Evolutionary conservation across 2,113 vertebrate species (phyloP), one percentile per base, ranked within the genome.

Genomic region (Rhineura floridana): DNA sequence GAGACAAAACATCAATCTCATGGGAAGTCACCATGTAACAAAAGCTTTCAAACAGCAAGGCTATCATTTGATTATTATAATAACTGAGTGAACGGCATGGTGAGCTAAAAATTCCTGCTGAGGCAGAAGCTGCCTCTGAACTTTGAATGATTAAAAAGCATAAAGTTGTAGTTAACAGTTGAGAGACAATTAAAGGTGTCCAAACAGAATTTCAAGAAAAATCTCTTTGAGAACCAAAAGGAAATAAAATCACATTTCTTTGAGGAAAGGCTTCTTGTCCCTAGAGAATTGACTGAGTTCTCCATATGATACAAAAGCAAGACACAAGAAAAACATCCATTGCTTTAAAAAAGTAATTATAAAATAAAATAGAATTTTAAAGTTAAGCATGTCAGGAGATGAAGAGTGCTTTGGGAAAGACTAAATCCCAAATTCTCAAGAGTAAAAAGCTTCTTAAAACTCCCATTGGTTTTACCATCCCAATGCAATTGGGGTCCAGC

Each of bases 201-300:
- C 33, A 65, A 52, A 42, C 1, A 65, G 0, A n/a, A 84, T 65
- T 0, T 52, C 33, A n/a, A 65, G 72, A 67, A 67, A 76, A 39
- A 36, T 13, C 30, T 25, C 23, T 1, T 30, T 36, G 4, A 59
- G 17, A 75, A 23, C 25, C 25, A 76, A 83, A 50, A n/a, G 65
- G 0, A 88, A 77, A 84, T 12, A 67, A 52, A 67, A 55, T 63
- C 30, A 10, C 42, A 72, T 48, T 86, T 17, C 80, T 59, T 82
- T 88, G 88, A 63, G 44, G 82, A 87, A 39, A 94, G 69, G 48
- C 17, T 76, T 86, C 11, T 55, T 39, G n/a, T 87, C 85, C 87
- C 42, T 80, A 28, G 67, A 86, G 84, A 91, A 65, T 17, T 0
- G 7, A 50, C 10, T 52, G 81, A 89, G 75, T 89, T 15, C 23